Conservation (phyloP, 35 echinoderm and acorn worm species). For the Eucidaris tribuloides region DNA sequence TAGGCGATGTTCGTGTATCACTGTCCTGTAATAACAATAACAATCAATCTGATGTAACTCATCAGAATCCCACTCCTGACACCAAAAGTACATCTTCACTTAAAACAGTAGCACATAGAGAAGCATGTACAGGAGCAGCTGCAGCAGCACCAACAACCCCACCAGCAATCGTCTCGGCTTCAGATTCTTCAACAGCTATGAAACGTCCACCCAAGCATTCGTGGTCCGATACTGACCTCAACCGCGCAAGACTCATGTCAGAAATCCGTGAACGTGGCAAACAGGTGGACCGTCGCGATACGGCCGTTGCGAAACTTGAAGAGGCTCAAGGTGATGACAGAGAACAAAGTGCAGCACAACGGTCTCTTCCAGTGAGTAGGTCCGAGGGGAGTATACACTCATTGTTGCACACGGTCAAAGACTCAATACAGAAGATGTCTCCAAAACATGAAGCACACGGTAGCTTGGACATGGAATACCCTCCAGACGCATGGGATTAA, state of each 20-base stretch:
- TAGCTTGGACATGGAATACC: not conserved
- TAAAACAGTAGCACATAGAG: too few species aligned
- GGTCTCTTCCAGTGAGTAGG: slow-evolving; percentile 16
- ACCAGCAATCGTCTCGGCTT: not conserved
- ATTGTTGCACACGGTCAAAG: slow-evolving; percentile 1
- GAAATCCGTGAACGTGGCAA: slow-evolving; percentile 31
- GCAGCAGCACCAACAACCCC: not conserved
- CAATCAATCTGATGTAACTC: not conserved
- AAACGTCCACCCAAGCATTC: slow-evolving; percentile 3
- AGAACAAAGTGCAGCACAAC: not conserved
- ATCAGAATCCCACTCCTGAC: not conserved
- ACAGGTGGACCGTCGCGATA: slow-evolving; percentile 12
- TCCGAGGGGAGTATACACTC: slow-evolving; percentile 20
- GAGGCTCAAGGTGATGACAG: not conserved
- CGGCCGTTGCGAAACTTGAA: slow-evolving; percentile 36
- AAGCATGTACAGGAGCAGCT: too few species aligned
- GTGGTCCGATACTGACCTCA: slow-evolving; percentile 35
- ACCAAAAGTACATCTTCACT: too few species aligned
- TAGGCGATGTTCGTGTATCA: not conserved
- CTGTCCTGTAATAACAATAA: slow-evolving; percentile 3
- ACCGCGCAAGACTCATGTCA: slow-evolving; percentile 35
- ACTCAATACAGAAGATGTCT: slow-evolving; percentile 24
- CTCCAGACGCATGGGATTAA: slow-evolving; percentile 20
- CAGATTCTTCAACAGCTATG: not conserved
- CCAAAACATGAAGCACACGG: slow-evolving; percentile 18